A percentile compares a stretch with the other conserved stretches of the same genome.
Conservation (phyloP, 2,797 vertebrate genomes). For the Aselliscus stoliczkanus region DNA sequence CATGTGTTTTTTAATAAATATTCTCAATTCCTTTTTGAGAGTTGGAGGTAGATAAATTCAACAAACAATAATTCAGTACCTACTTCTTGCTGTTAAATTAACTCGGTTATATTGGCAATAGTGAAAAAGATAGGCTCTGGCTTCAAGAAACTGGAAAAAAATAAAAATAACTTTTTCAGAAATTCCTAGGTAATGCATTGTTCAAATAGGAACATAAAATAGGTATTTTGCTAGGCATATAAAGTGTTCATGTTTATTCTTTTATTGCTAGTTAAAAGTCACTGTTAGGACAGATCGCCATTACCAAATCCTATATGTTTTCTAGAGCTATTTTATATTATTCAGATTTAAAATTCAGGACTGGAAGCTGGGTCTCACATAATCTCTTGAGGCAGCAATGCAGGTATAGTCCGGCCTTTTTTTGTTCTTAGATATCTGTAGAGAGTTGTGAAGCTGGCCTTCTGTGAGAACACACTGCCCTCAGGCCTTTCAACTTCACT, state of each 20-base stretch:
- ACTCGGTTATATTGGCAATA: background rate
- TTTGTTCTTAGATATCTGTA: background rate
- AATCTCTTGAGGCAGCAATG: background rate
- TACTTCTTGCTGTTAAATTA: background rate
- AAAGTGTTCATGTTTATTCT: background rate
- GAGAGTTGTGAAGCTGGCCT: background rate
- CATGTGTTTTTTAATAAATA: background rate
- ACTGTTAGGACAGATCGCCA: background rate
- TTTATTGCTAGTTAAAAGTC: background rate
- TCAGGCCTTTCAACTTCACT: background rate
- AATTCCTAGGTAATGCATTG: background rate
- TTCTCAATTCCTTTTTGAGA: constrained; percentile 15
- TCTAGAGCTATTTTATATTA: background rate
- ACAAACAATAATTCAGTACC: background rate
- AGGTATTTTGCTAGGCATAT: background rate
- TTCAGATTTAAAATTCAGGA: background rate
- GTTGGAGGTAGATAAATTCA: background rate
- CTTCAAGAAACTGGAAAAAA: background rate
- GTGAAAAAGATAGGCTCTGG: background rate
- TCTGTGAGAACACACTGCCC: background rate
- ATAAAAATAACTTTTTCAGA: background rate
- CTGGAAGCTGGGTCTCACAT: background rate
- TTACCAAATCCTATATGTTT: background rate
- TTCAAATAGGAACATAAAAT: background rate
- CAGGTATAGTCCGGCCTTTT: rapidly evolving